phyloP scores from a whole-genome alignment of 1,140 invertebrate species.

The Microvelia longipes region DNA sequence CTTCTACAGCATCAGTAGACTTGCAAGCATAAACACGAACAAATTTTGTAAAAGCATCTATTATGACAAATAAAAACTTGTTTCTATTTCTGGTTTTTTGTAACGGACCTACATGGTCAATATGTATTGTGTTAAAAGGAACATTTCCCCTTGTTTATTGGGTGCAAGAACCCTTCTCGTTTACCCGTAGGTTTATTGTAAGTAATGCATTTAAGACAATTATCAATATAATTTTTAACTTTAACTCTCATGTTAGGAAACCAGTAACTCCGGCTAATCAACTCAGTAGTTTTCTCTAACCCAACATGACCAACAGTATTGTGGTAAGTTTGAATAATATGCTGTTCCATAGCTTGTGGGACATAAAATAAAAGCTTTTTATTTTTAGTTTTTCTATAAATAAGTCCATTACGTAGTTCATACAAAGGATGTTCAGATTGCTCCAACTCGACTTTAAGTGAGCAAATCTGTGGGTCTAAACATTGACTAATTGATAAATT shows the following conservation, averaged over 20 bases:
- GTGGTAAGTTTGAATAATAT: slow-evolving; percentile 16
- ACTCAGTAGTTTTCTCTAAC: slow-evolving; percentile 18
- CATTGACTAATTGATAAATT: not conserved
- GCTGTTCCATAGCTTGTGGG: slow-evolving; percentile 13
- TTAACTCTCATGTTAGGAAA: slow-evolving; percentile 17
- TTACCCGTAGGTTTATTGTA: slow-evolving; percentile 13
- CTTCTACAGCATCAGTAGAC: slow-evolving; percentile 3
- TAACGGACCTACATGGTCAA: slow-evolving; percentile 1
- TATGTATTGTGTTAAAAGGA: not conserved
- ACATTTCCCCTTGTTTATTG: not conserved
- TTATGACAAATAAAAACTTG: slow-evolving; percentile 12
- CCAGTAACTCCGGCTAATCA: slow-evolving; percentile 15
- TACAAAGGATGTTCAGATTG: not conserved
- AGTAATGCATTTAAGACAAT: slow-evolving; percentile 22
- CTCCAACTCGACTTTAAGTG: not conserved
- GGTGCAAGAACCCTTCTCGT: not conserved
- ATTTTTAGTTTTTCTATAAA: not conserved
- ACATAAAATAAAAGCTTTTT: slow-evolving; percentile 14
- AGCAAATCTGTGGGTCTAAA: not conserved
- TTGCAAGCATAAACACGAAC: slow-evolving; percentile 14
- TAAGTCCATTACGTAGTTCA: not conserved
- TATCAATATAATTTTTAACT: slow-evolving; percentile 12
- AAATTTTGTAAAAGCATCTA: slow-evolving; percentile 18
- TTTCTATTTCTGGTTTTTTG: slow-evolving; percentile 9
- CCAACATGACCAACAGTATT: slow-evolving; percentile 23